phyloP scores from a whole-genome alignment of 2,797 vertebrate genomes.

The Labroides dimidiatus region DNA sequence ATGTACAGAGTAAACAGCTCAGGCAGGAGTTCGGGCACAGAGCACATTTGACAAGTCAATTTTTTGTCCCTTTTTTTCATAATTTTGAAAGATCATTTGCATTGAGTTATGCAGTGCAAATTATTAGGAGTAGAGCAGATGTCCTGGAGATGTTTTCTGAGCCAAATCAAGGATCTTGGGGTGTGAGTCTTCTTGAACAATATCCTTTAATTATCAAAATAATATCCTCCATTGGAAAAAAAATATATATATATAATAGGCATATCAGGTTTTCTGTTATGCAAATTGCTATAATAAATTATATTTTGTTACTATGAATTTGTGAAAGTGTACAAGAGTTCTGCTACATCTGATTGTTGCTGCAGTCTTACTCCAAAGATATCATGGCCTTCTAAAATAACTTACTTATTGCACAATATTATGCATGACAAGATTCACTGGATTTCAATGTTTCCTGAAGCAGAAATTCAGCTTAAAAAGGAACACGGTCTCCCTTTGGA shows the following conservation, averaged over 20 bases:
- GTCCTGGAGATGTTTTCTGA: conserved; percentile 32
- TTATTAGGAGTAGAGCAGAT: conserved; percentile 46
- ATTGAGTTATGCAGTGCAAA: conserved; percentile 50
- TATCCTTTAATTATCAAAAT: conserved; percentile 6
- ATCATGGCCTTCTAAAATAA: conserved; percentile 28
- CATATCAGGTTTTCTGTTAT: neutral
- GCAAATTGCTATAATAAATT: conserved; percentile 7
- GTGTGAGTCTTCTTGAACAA: conserved; percentile 14
- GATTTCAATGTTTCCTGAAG: conserved; percentile 38
- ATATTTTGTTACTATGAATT: neutral
- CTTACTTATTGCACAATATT: conserved; percentile 38
- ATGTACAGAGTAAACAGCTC: conserved; percentile 5
- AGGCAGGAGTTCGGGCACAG: conserved; percentile 2
- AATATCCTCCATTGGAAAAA: neutral
- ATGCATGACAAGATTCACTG: conserved; percentile 39
- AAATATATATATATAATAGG: conserved; percentile 1
- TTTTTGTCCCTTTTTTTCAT: conserved; percentile 23
- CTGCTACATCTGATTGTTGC: neutral
- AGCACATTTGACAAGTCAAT: conserved; percentile 25
- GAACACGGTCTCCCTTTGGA: conserved; percentile 29
- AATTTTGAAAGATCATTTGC: conserved; percentile 41
- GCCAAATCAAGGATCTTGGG: conserved; percentile 30
- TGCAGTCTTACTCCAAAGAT: conserved; percentile 5
- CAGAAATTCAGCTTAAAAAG: conserved; percentile 41
- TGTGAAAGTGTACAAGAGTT: neutral